These are phyloP conservation scores for Aselliscus stoliczkanus DNA, from an alignment of 2,797 vertebrate genomes.

Conservation along the genomic window DNA sequence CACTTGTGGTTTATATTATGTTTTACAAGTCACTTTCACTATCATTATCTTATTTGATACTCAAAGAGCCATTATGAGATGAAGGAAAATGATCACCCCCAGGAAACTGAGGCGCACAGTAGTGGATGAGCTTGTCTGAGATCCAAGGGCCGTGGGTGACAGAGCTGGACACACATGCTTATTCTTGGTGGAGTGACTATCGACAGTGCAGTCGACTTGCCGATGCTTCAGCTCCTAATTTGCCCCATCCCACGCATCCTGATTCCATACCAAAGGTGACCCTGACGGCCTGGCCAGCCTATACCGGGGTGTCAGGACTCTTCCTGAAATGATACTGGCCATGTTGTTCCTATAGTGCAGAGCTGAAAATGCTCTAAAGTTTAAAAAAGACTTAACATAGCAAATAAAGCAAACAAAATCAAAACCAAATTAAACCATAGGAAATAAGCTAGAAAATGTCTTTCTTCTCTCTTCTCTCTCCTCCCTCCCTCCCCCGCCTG, in stretches of 20 bases:
- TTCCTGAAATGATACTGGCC: neutral
- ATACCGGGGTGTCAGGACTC: neutral
- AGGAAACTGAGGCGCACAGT: neutral
- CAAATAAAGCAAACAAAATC: neutral
- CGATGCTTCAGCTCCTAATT: accelerated
- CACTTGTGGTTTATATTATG: neutral
- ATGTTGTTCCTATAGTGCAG: neutral
- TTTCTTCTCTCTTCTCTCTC: neutral
- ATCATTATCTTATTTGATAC: conserved; percentile 25
- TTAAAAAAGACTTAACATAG: neutral
- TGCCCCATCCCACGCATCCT: neutral
- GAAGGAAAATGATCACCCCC: neutral
- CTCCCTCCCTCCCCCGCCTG: too few relatives aligned
- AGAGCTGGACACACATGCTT: neutral
- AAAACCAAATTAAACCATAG: neutral
- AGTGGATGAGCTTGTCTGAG: neutral
- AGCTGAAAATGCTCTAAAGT: neutral
- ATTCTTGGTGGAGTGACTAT: neutral
- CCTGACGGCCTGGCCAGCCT: neutral
- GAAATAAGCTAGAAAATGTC: neutral
- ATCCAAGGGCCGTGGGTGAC: neutral
- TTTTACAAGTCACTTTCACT: neutral
- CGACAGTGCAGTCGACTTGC: neutral
- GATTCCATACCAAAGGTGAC: neutral
- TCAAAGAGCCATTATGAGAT: neutral